Base-by-base conservation (phyloP, 2,888 invertebrate species). In the Aphrophora alni region DNA sequence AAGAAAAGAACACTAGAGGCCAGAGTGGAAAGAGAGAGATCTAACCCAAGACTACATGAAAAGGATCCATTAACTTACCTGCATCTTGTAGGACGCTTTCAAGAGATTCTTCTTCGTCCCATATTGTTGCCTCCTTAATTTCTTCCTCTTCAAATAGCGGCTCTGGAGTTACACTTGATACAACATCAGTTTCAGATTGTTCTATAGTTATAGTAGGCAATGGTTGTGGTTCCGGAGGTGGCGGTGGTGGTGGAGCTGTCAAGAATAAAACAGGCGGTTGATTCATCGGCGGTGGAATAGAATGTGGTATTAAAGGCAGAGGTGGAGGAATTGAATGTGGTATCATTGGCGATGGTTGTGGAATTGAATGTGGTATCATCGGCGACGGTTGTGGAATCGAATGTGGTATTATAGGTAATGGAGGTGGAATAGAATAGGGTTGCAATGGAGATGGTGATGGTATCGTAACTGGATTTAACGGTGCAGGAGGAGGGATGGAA, bases 361-460 rank as follows among this genome's bases (percentile, higher is more conserved):
- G 89, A 77, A 90, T 89, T 81, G 87, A 88, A 81, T 89, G 86
- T 7, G 90, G 87, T 82, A 89, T 92, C 86, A 92, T 88, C 0
- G 91, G 90, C 83, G 92, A 90, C 8, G 91, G 91, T 81, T 89
- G 88, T 69, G 89, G 89, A 84, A 90, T 89, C 85, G 88, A 88
- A 83, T 88, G 89, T 10, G 89, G 85, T 26, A 88, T 87, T 8
- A 88, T 82, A 78, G 84, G 87, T 83, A 71, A 85, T 12, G 84
- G 84, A 24, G 81, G 89, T 0, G 89, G 87, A 25, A 87, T 86
- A 33, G 85, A 70, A 24, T 86, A 27, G 85, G 85, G 59, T 84
- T 85, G 59, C 33, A 85, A 81, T 24, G 84, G 83, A 38, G 87
- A 87, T 4, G 88, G 87, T 24, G 88, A 88, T 68, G 88, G 87